Evolutionary conservation across 2,888 invertebrate species (phyloP), one percentile per base, ranked within the genome.

Genomic region (Phalera bucephala): DNA sequence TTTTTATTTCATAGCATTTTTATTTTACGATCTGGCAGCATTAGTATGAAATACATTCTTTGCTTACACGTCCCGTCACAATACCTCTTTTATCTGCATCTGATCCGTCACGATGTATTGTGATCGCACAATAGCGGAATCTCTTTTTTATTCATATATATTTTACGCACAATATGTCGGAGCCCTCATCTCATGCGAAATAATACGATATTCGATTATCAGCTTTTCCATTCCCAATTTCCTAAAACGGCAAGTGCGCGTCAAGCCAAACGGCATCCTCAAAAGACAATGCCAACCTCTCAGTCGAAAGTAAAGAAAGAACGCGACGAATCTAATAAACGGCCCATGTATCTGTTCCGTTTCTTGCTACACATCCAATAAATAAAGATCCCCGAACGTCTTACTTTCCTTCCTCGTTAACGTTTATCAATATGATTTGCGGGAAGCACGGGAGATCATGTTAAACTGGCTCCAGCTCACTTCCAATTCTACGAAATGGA

Each of bases 311-410:
- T 85, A 82, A 81, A 81, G 79, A 84, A 85, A 80, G 79, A 83
- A 85, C 80, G 73, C 76, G 76, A 73, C 81, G 81, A 85, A 86
- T 86, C 84, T 87, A 87, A 87, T 87, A 87, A 86, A 84, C 78
- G 77, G 63, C 52, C 67, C 69, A 72, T 75, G 77, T 82, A 81
- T 84, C 83, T 72, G 84, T 86, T 84, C 78, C 77, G 81, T 84
- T 85, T 84, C 80, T 77, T 65, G 72, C 65, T 67, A 71, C 67
- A 68, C 64, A 74, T 69, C 87, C 83, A 84, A 52, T 60, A 44
- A 62, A 70, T 57, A 47, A 45, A 63, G 87, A 79, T 50, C 83
- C 62, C 55, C 59, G 55, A 59, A 58, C 53, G 52, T 65, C 59
- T 65, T 54, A 63, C 50, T 57, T 61, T 53, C 48, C 45, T 54